Percentiles rank a stretch among this genome's conserved stretches.
Evolutionary conservation across 1,140 invertebrate genomes (phyloP).

Genomic region (Sitophilus oryzae): DNA sequence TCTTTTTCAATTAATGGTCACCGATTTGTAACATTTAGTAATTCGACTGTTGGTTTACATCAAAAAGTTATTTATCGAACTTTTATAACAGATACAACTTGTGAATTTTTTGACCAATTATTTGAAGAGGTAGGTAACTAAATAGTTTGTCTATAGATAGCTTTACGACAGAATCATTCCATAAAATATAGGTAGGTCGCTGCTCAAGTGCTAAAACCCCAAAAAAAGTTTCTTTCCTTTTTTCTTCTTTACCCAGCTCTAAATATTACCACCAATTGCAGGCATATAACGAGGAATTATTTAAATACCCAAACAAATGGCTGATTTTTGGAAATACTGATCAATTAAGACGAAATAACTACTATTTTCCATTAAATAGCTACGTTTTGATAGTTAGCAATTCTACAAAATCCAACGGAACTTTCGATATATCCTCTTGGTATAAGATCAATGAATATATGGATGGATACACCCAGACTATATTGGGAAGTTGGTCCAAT

Average conservation of each 20-base stretch:
- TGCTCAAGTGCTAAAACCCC: no score
- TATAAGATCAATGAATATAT: conserved; percentile 9
- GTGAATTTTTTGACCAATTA: background rate
- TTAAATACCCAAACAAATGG: conserved; percentile 15
- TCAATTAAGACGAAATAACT: background rate
- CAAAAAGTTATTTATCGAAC: background rate
- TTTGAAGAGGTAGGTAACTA: conserved; percentile 10
- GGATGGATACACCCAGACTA: conserved; percentile 1
- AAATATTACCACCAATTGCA: background rate
- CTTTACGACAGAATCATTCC: background rate
- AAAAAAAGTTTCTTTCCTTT: no score
- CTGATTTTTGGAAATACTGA: conserved; percentile 13
- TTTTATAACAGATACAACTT: conserved; percentile 6
- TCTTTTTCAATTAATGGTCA: no score
- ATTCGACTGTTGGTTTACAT: no score
- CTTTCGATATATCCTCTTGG: background rate
- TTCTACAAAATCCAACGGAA: background rate
- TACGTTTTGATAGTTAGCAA: conserved; percentile 7
- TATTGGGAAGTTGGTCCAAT: conserved; percentile 2
- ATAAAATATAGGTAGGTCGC: no score
- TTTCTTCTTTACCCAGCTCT: no score
- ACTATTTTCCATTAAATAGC: conserved; percentile 19
- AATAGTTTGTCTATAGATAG: background rate
- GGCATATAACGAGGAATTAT: background rate
- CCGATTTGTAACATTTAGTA: no score